Conservation (phyloP, 2,797 vertebrate genomes). For the Myotis pilosus region DNA sequence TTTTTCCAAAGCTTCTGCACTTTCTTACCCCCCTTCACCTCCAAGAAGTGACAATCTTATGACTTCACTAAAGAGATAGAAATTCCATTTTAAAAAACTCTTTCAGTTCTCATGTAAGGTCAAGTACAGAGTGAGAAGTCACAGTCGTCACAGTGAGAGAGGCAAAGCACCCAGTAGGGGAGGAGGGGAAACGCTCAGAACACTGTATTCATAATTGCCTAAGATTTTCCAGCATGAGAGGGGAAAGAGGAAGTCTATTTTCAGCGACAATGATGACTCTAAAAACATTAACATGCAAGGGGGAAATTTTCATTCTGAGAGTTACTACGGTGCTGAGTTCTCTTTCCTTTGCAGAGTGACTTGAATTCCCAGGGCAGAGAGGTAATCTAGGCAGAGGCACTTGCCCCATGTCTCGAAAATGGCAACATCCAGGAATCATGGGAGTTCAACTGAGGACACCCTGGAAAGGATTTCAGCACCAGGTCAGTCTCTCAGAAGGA, state of each 20-base stretch:
- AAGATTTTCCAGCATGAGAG: slow-evolving; percentile 69
- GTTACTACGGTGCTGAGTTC: slow-evolving; percentile 43
- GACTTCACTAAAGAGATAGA: slow-evolving; percentile 27
- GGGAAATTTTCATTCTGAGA: slow-evolving; percentile 71
- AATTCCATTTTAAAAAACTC: not conserved
- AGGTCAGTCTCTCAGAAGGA: slow-evolving; percentile 64
- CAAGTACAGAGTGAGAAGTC: slow-evolving; percentile 13
- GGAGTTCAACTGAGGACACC: slow-evolving; percentile 79
- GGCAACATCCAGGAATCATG: slow-evolving; percentile 56
- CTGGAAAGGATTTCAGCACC: slow-evolving; percentile 67
- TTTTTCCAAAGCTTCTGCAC: not conserved
- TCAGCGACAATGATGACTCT: slow-evolving; percentile 70
- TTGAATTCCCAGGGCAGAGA: slow-evolving; percentile 71
- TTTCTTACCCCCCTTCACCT: not conserved
- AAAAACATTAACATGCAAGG: slow-evolving; percentile 67
- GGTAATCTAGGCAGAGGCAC: slow-evolving; percentile 72
- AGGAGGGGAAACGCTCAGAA: slow-evolving; percentile 33
- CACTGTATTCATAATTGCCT: slow-evolving; percentile 60
- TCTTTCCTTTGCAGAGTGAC: slow-evolving; percentile 52
- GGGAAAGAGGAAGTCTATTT: slow-evolving; percentile 78
- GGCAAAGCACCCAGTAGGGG: not conserved
- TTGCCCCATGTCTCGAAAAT: slow-evolving; percentile 67
- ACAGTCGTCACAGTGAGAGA: not conserved
- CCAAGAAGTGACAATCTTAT: slow-evolving; percentile 14
- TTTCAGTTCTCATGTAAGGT: slow-evolving; percentile 25